Base-by-base conservation (phyloP, 2,797 vertebrate species). In the Spondyliosoma cantharus region DNA sequence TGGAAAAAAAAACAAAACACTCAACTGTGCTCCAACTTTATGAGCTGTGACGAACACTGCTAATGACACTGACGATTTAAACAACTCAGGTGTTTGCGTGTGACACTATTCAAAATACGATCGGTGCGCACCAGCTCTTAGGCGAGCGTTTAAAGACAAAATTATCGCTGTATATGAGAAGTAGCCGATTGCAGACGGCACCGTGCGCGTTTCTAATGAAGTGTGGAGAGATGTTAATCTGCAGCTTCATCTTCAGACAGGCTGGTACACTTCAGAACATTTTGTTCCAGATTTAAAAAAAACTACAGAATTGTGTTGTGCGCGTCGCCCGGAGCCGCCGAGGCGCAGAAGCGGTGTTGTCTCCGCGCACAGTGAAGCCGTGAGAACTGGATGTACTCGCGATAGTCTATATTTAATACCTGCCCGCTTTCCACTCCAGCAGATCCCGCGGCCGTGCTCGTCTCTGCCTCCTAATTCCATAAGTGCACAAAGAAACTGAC, bases 261-360 rank as follows among this genome's bases (percentile, higher is more conserved):
- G 3, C 32, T 17, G 19, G 46, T 16, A 57, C 7, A 25, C 20
- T 29, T 24, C 22, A 22, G 80, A 49, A 86, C 84, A 86, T 73
- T 62, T 46, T 86, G 84, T 86, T 58, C 80, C 72, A 15, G 12
- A 27, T 42, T 9, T 3, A 16, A 15, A 16, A 46, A 37, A 61
- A 62, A 25, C 13, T 4, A 22, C 32, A 27, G 2, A 20, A 24
- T 5, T 15, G 7, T 14, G 20, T 43, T n/a, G 0, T 3, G 13
- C 13, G 32, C 16, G 12, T 50, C 3, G 45, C 22, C 22, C 27
- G 15, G 53, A 15, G 53, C n/a, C 1, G 1, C 4, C 48, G 16
- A 1, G 3, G 4, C 14, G 57, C 11, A 20, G 11, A 1, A n/a
- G 24, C 50, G 0, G n/a, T 49, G 43, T 3, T 46, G 27, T 16